Conservation (phyloP, 2,113 vertebrate genomes). For the Halichoerus grypus region DNA sequence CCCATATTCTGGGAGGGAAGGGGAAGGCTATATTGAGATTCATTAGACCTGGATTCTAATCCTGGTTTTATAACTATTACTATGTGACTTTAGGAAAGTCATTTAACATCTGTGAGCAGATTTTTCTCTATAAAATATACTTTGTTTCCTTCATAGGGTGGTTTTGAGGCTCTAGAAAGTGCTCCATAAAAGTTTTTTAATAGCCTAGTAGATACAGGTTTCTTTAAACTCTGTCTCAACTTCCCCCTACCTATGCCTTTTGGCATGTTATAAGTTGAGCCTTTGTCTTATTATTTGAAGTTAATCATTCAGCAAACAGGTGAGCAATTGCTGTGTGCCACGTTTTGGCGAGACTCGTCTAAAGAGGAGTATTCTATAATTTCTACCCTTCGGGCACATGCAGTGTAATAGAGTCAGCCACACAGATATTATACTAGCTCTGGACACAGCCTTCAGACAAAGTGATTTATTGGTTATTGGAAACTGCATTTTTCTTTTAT, state of each 20-base stretch:
- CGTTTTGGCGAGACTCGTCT: not conserved
- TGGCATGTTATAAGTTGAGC: not conserved
- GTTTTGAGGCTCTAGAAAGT: conserved; percentile 30
- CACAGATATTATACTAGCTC: not conserved
- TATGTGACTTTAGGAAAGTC: not conserved
- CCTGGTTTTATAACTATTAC: not conserved
- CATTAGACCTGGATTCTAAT: not conserved
- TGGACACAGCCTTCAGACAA: conserved; percentile 8
- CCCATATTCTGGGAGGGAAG: not conserved
- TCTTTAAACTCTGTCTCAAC: not conserved
- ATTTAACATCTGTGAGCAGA: conserved; percentile 19
- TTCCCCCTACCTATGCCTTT: not conserved
- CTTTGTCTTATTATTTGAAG: conserved; percentile 51
- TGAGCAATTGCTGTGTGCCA: not conserved
- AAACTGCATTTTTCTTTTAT: conserved; percentile 33
- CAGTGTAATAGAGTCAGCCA: not conserved
- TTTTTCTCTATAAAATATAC: conserved; percentile 45
- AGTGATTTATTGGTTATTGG: not conserved
- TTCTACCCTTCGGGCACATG: not conserved
- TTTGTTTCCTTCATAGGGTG: not conserved
- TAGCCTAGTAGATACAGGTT: not conserved
- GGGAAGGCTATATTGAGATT: not conserved
- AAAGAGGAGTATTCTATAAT: not conserved
- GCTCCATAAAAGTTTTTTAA: not conserved
- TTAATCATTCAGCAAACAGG: conserved; percentile 33